Evolutionary conservation across 2,888 invertebrate species (phyloP).

Genomic region (Metellina segmentata): DNA sequence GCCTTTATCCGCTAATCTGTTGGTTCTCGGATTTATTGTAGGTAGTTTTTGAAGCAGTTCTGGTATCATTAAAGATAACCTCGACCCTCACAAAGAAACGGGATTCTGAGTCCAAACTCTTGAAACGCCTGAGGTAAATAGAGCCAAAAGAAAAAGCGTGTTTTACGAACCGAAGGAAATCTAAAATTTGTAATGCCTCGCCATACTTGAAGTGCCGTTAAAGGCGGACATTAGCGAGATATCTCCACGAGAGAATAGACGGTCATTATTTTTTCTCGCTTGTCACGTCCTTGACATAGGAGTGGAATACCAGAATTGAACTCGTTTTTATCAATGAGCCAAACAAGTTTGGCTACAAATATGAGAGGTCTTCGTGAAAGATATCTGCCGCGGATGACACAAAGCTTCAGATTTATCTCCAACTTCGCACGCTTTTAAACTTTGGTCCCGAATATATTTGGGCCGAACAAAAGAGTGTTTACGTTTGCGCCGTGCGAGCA

Average conservation of each 20-base stretch:
- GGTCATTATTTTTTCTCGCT: neutral
- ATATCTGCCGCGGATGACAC: constrained; percentile 1
- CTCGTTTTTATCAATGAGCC: constrained; percentile 38
- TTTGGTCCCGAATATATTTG: neutral
- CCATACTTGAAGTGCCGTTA: neutral
- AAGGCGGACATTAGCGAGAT: neutral
- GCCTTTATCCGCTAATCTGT: too few species aligned
- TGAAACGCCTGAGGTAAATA: too few species aligned
- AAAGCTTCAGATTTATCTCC: constrained; percentile 22
- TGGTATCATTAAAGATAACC: too few species aligned
- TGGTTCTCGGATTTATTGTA: too few species aligned
- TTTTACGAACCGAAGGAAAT: neutral
- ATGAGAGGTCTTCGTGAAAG: constrained; percentile 9
- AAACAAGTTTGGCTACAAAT: constrained; percentile 39
- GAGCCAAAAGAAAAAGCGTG: too few species aligned
- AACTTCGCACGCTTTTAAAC: constrained; percentile 11
- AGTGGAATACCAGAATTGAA: constrained; percentile 22
- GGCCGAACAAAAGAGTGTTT: too few species aligned
- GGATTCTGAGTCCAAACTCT: too few species aligned
- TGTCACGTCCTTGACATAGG: constrained; percentile 18
- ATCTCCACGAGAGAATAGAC: neutral
- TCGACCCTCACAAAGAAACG: too few species aligned
- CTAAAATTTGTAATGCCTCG: neutral
- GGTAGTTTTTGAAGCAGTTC: too few species aligned
- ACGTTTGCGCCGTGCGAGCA: too few species aligned